Evolutionary conservation across 1,140 invertebrate genomes (phyloP), one percentile per base, ranked within the genome.

Genomic region (Drosophila quadrilineata): DNA sequence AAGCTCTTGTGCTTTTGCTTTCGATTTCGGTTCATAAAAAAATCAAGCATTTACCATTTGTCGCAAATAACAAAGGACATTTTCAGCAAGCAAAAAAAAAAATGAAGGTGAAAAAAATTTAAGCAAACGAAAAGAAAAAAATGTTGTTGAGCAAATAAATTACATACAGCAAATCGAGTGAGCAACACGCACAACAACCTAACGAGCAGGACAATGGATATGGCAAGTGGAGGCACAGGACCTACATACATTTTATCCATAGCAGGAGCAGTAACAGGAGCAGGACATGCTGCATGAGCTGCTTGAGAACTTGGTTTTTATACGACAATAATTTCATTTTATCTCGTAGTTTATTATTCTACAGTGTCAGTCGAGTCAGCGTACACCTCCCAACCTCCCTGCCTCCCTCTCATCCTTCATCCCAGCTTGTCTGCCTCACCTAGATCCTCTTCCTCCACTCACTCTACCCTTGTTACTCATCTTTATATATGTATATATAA

Each of bases 271-370:
- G 17, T 1, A 9, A 41, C 6, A 10, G n/a, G 3, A 57, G 38
- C 33, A 43, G 36, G 22, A 59, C 28, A 29, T 29, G 31, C 59
- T 54, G 40, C 31, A 60, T 60, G 67, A 60, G 66, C 41, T 62
- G 57, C n/a, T 65, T 58, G 56, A 77, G 74, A 58, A 80, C 72
- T 74, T 79, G 68, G 19, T 84, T 87, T 87, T 85, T 85, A 85
- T 87, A 74, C 65, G 75, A 85, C 85, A 85, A 85, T 88, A 88
- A 87, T 85, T 85, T 75, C 75, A 87, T 87, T 87, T 87, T 85
- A 85, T 76, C 77, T 76, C 72, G 79, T 85, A 85, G 74, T 85
- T 85, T 85, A 85, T 85, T 85, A 85, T 85, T 85, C 79, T 68
- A 85, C 74, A 79, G 79, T 75, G 71, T 63, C 74, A 79, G 68